phyloP scores from a whole-genome alignment of 1,140 invertebrate species.

The Phymorhynchus buccinoides region DNA sequence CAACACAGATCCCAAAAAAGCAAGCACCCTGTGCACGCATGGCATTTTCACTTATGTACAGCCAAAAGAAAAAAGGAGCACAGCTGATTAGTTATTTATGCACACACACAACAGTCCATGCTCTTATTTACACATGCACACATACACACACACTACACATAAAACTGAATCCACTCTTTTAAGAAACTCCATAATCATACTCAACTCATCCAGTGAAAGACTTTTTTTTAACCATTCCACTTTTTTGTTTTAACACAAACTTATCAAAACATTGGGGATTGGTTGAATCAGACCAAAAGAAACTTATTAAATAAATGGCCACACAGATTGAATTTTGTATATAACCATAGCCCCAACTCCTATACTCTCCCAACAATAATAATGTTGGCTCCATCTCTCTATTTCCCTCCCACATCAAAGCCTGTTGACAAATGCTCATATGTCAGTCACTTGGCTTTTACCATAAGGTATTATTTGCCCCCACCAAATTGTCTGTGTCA shows the following conservation, averaged over 20 bases:
- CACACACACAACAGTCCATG: neutral
- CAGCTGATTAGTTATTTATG: neutral
- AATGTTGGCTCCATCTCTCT: neutral
- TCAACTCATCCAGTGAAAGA: neutral
- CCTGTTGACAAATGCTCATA: neutral
- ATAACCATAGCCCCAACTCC: neutral
- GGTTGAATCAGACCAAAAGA: neutral
- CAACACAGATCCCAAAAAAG: neutral
- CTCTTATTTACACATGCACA: neutral
- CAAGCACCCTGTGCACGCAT: neutral
- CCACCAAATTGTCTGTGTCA: neutral
- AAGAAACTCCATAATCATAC: neutral
- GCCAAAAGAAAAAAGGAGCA: too few relatives aligned
- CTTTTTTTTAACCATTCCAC: neutral
- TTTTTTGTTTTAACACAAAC: too few relatives aligned
- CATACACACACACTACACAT: conserved; percentile 20
- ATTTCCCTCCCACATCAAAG: neutral
- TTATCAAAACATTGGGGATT: too few relatives aligned
- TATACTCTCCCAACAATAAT: neutral
- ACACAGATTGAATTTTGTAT: neutral
- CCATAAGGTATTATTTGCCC: neutral
- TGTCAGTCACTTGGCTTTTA: neutral
- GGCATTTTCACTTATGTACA: neutral
- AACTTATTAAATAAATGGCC: neutral
- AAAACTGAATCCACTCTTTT: neutral